Evolutionary conservation across 2,888 invertebrate genomes (phyloP).

Genomic region (Chymomyza caudatula): DNA sequence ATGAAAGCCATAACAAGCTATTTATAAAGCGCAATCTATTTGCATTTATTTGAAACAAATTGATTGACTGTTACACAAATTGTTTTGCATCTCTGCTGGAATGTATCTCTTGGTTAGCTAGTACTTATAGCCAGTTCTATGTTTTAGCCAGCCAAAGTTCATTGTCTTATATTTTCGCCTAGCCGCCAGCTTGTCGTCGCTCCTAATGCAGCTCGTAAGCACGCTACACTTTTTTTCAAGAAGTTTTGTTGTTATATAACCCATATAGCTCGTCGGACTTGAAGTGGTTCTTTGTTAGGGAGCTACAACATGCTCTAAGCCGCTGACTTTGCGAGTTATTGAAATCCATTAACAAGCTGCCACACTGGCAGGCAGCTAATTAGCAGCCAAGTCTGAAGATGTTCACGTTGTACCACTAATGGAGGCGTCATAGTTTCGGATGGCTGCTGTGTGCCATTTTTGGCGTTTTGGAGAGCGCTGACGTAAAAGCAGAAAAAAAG

Average conservation of each 20-base stretch:
- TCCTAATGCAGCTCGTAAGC: background rate
- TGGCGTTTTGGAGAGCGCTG: slow-evolving; percentile 39
- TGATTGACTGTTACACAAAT: background rate
- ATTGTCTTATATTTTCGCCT: background rate
- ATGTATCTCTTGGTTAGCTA: too few species aligned
- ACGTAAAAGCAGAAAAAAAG: slow-evolving; percentile 36
- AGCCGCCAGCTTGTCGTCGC: too few species aligned
- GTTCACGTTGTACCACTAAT: slow-evolving; percentile 52
- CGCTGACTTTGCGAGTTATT: slow-evolving; percentile 34
- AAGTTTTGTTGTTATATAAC: slow-evolving; percentile 42
- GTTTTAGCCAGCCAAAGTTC: background rate
- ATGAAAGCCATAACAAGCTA: too few species aligned
- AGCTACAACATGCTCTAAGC: background rate
- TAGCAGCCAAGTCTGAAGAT: slow-evolving; percentile 38
- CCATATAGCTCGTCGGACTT: slow-evolving; percentile 19
- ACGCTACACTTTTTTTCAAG: background rate
- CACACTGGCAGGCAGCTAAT: slow-evolving; percentile 40
- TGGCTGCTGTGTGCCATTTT: slow-evolving; percentile 53
- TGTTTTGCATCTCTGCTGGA: background rate
- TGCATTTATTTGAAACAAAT: background rate
- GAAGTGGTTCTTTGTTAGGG: background rate
- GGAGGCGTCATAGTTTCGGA: slow-evolving; percentile 40
- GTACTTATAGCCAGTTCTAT: too few species aligned
- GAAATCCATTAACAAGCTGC: slow-evolving; percentile 54
- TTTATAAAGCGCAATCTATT: too few species aligned